phyloP scores from a whole-genome alignment of 1,140 invertebrate genomes.

The Neomicropteryx cornuta region DNA sequence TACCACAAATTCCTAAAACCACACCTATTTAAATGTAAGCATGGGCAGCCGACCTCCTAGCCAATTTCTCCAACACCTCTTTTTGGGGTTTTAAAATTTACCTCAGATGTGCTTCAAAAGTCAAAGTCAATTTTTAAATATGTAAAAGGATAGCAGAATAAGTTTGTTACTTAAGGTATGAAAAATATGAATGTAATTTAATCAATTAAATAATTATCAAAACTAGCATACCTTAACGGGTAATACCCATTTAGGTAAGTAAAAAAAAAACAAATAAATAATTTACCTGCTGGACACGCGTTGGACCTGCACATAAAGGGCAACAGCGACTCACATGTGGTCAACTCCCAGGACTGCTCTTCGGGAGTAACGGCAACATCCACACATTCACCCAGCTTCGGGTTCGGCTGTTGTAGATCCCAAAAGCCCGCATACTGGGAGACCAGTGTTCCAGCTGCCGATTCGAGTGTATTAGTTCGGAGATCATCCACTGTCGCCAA shows the following conservation, averaged over 20 bases:
- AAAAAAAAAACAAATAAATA: slow-evolving; percentile 4
- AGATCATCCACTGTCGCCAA: slow-evolving; percentile 83
- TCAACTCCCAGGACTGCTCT: slow-evolving; percentile 83
- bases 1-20: no score
- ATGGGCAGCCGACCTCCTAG: no score
- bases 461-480: slow-evolving; percentile 85
- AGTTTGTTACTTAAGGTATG: no score
- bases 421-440: slow-evolving; percentile 91
- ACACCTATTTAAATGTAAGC: no score
- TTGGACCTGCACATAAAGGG: slow-evolving; percentile 88
- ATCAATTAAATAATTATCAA: no score
- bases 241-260: not conserved
- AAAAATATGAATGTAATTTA: no score
- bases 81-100: no score
- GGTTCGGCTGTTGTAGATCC: slow-evolving; percentile 78
- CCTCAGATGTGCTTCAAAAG: no score
- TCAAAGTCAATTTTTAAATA: no score
- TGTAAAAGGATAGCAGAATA: no score
- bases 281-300: slow-evolving; percentile 80
- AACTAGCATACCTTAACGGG: not conserved
- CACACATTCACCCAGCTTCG: slow-evolving; percentile 78
- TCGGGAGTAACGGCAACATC: slow-evolving; percentile 65
- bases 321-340: slow-evolving; percentile 84
- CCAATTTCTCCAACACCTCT: no score
- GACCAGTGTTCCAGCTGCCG: slow-evolving; percentile 79